Evolutionary conservation across 1,140 invertebrate species (phyloP).

Genomic region (Aphelinus atriplicis): DNA sequence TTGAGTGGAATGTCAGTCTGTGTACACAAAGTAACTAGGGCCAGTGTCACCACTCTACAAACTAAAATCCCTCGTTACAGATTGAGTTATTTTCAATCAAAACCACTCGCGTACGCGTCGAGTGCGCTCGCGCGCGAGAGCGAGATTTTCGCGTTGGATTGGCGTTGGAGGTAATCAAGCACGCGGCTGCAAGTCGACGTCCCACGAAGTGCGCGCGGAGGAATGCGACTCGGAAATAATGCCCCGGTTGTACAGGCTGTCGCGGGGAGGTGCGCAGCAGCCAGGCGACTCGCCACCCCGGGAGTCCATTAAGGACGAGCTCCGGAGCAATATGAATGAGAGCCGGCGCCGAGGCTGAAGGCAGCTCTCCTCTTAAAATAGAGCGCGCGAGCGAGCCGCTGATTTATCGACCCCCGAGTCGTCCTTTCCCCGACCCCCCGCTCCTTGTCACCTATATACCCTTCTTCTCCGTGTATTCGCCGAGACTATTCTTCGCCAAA

Average conservation of each 20-base stretch:
- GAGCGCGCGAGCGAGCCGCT: slow-evolving; percentile 46
- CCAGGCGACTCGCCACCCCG: slow-evolving; percentile 1
- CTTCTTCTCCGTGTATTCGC: slow-evolving; percentile 41
- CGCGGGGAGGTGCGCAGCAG: neutral
- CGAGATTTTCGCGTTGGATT: too few relatives aligned
- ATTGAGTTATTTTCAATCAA: too few relatives aligned
- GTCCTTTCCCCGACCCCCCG: slow-evolving; percentile 21
- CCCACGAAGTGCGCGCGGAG: too few relatives aligned
- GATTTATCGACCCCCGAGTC: slow-evolving; percentile 42
- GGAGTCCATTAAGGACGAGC: slow-evolving; percentile 32
- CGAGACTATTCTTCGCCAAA: slow-evolving; percentile 20
- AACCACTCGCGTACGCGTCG: too few relatives aligned
- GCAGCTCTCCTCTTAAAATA: slow-evolving; percentile 42
- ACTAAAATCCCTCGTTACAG: too few relatives aligned
- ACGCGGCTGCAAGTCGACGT: too few relatives aligned
- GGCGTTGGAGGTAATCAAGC: too few relatives aligned
- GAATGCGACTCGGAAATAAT: neutral
- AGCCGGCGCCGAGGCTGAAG: slow-evolving; percentile 32
- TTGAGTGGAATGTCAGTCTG: too few relatives aligned
- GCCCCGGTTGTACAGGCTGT: neutral
- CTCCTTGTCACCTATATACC: slow-evolving; percentile 41
- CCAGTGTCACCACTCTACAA: too few relatives aligned
- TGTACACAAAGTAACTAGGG: too few relatives aligned
- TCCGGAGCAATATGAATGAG: slow-evolving; percentile 36
- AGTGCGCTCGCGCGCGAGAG: too few relatives aligned